Percentiles rank a stretch among this genome's conserved stretches.
Evolutionary conservation across 2,888 invertebrate genomes (phyloP).

Genomic region (Synanthedon tipuliformis): DNA sequence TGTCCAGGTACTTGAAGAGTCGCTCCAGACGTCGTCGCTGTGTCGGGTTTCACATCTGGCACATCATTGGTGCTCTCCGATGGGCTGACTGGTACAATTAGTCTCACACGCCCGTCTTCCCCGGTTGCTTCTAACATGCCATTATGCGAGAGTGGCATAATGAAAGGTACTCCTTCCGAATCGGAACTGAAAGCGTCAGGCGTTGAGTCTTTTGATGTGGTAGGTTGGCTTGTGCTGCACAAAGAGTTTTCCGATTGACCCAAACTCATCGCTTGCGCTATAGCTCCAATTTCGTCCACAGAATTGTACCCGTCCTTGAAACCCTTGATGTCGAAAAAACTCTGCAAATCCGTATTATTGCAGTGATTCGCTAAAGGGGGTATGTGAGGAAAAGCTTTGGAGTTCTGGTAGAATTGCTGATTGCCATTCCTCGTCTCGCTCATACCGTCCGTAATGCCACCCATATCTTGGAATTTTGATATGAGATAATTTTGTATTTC

Average conservation of each 20-base stretch:
- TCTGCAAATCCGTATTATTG: constrained; percentile 42
- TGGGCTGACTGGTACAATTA: constrained; percentile 73
- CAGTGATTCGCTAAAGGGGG: constrained; percentile 45
- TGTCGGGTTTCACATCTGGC: constrained; percentile 28
- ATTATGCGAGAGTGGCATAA: constrained; percentile 76
- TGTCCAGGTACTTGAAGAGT: constrained; percentile 68
- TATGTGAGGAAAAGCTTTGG: constrained; percentile 53
- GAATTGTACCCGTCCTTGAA: constrained; percentile 30
- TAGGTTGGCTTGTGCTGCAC: constrained; percentile 48
- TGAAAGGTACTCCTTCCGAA: constrained; percentile 66
- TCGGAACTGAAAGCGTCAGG: constrained; percentile 47
- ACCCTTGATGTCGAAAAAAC: constrained; percentile 28
- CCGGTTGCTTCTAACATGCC: constrained; percentile 73
- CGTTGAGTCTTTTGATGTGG: constrained; percentile 58
- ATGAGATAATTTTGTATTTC: constrained; percentile 54
- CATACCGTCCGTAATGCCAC: constrained; percentile 26
- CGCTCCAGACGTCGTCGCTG: constrained; percentile 39
- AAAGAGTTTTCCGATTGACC: constrained; percentile 46
- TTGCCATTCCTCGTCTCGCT: constrained; percentile 31
- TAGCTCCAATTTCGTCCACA: constrained; percentile 24
- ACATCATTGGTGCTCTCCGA: constrained; percentile 46
- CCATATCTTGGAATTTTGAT: constrained; percentile 48
- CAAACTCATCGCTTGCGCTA: constrained; percentile 46
- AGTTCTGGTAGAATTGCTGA: constrained; percentile 42
- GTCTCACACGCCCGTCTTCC: constrained; percentile 70